Conservation (phyloP, 2,113 vertebrate genomes). For the Oreochromis spilurus region DNA sequence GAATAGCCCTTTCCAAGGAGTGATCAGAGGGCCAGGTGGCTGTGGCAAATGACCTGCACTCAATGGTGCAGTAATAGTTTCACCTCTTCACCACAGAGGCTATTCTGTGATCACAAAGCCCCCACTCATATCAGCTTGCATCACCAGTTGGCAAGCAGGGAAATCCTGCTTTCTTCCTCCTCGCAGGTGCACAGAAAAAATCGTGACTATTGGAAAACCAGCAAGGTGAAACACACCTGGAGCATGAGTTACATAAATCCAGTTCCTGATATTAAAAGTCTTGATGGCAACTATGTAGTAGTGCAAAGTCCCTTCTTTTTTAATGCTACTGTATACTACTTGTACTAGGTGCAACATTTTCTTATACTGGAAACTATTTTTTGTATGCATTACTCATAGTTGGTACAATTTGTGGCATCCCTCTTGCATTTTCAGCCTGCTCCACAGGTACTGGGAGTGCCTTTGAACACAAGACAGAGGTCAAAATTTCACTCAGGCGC, state of each 20-base stretch:
- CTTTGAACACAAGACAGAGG: constrained; percentile 11
- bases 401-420: background rate
- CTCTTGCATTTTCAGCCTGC: background rate
- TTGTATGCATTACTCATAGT: background rate
- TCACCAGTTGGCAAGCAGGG: constrained; percentile 39
- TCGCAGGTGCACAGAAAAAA: background rate
- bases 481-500: background rate
- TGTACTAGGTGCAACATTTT: background rate
- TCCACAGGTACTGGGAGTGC: background rate
- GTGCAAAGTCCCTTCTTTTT: constrained; percentile 13
- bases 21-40: constrained; percentile 46
- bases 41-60: constrained; percentile 52
- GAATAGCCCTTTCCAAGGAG: background rate
- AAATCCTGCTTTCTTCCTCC: constrained; percentile 31
- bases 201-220: constrained; percentile 13
- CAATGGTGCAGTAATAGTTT: constrained; percentile 51
- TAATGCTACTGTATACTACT: constrained; percentile 8
- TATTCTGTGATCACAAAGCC: constrained; percentile 46
- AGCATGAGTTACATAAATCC: background rate
- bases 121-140: constrained; percentile 56
- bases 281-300: constrained; percentile 30
- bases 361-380: background rate
- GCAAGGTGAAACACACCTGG: constrained; percentile 20
- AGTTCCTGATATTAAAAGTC: constrained; percentile 2
- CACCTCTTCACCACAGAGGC: constrained; percentile 53